Percentiles rank a stretch among this genome's conserved stretches.
Conservation (phyloP, 2,797 vertebrate species). For the Leptodactylus fallax region DNA sequence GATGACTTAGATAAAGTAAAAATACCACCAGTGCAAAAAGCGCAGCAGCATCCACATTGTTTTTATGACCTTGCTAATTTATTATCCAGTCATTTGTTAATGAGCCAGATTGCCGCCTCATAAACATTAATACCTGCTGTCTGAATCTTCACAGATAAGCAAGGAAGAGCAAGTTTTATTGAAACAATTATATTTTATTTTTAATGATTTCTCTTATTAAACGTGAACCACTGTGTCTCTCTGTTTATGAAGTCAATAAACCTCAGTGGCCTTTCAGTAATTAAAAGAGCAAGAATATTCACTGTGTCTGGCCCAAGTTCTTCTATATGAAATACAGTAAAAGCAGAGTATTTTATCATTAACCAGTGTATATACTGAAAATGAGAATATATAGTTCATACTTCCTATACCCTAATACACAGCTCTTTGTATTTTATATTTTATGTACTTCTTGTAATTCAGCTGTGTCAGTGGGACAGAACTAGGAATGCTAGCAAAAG, state of each 20-base stretch:
- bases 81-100: conserved; percentile 61
- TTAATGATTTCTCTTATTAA: conserved; percentile 60
- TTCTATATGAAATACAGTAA: neutral
- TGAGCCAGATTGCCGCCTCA: conserved; percentile 55
- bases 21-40: conserved; percentile 16
- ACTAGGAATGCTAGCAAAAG: neutral
- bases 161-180: conserved; percentile 51
- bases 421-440: neutral
- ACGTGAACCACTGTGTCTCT: conserved; percentile 64
- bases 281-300: conserved; percentile 59
- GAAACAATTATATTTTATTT: conserved; percentile 67
- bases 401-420: neutral
- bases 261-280: conserved; percentile 37
- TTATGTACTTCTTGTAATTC: neutral
- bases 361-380: neutral
- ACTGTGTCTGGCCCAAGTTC: conserved; percentile 4
- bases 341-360: neutral
- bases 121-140: conserved; percentile 59
- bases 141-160: conserved; percentile 56
- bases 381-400: neutral
- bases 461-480: neutral
- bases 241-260: conserved; percentile 57
- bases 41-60: neutral
- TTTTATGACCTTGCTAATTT: conserved; percentile 57
- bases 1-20: conserved; percentile 30